Evolutionary conservation across 2,888 invertebrate genomes (phyloP), one percentile per base, ranked within the genome.

Genomic region (Erebia aethiops): DNA sequence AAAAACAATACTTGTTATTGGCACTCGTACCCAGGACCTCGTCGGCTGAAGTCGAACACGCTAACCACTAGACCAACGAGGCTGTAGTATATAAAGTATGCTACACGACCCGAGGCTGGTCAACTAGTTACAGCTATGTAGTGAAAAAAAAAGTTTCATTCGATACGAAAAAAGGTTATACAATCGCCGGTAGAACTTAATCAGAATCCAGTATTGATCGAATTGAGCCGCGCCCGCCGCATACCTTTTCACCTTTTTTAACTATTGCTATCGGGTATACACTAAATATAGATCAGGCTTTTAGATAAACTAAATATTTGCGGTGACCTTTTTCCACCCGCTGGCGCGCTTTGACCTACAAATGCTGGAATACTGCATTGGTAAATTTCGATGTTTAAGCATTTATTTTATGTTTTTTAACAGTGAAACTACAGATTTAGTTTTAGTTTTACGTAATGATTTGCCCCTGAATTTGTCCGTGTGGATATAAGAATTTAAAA

Each of bases 241-340:
- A 56, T 5, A 21, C 56, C 56, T 2, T 56, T 11, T 4, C 54
- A 54, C 54, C 56, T 13, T 21, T 26, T 21, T 21, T 5, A 21
- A 56, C 56, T 21, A 41, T 58, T 58, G 41, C 16, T 58, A 35
- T 7, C 16, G 14, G 8, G n/a, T n/a, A 35, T 16, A 41, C 21
- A 21, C 56, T 54, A 18, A 54, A 18, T 54, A 18, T 54, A 54
- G n/a, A 56, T 3, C 51, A n/a, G 58, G 58, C 41, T 58, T 58
- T 58, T 10, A 41, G 58, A 41, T 58, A 58, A 35, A 35, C 57
- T 58, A 35, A 58, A 58, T 41, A n/a, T 58, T 58, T 58, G 58
- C 8, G 14, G 58, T 35, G 1, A 41, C 41, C 2, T 41, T 58
- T 58, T 41, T n/a, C n/a, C n/a, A 58, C 41, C 35, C n/a, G 10